These are phyloP conservation scores for Bombus pyrosoma DNA, from an alignment of 1,140 invertebrate genomes.

Conservation along the genomic window DNA sequence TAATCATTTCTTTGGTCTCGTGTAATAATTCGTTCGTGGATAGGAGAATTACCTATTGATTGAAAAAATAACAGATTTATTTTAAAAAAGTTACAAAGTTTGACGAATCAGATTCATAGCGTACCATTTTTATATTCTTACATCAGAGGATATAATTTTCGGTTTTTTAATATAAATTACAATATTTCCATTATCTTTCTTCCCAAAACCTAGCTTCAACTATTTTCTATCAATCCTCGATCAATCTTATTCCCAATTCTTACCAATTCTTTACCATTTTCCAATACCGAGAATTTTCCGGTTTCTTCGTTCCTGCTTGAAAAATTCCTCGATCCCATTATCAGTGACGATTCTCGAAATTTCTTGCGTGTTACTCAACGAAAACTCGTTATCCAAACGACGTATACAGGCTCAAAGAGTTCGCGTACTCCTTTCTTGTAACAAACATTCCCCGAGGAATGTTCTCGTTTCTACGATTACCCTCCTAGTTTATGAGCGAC, in stretches of 20 bases:
- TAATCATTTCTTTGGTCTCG: no score
- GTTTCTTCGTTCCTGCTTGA: neutral
- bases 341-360: neutral
- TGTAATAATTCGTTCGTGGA: no score
- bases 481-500: conserved; percentile 63
- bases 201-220: no score
- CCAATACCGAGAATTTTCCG: neutral
- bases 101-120: no score
- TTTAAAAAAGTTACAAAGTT: no score
- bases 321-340: neutral
- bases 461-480: conserved; percentile 46
- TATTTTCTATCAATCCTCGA: neutral
- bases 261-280: neutral
- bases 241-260: neutral
- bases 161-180: no score
- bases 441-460: conserved; percentile 7
- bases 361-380: neutral
- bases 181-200: no score
- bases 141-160: no score
- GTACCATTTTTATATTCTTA: no score
- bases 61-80: no score
- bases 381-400: neutral
- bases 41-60: no score
- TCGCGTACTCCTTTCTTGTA: neutral
- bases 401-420: neutral